Conservation (phyloP, 2,888 invertebrate genomes). For the Leptopilina drosophilae region DNA sequence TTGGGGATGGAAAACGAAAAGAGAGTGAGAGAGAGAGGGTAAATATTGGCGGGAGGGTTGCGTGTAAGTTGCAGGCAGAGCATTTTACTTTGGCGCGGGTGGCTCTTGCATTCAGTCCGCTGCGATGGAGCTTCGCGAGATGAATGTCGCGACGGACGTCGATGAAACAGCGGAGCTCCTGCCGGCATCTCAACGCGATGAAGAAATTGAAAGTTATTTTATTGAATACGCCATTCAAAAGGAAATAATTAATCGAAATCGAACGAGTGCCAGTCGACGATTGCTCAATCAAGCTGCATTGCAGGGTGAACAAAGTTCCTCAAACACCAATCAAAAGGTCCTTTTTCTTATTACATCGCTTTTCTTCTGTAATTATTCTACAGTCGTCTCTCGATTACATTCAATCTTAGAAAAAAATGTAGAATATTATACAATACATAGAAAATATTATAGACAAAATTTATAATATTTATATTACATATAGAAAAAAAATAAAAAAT, state of each 20-base stretch:
- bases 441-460: too few relatives aligned
- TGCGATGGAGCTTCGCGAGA: constrained; percentile 71
- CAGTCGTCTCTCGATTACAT: too few relatives aligned
- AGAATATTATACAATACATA: too few relatives aligned
- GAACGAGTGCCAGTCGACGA: constrained; percentile 69
- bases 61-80: constrained; percentile 23
- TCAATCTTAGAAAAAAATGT: too few relatives aligned
- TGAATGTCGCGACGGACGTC: constrained; percentile 63
- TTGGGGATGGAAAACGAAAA: too few relatives aligned
- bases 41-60: background rate
- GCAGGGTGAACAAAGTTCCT: constrained; percentile 59
- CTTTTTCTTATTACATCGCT: background rate
- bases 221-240: constrained; percentile 71
- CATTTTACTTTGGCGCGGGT: constrained; percentile 37
- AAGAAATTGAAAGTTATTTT: constrained; percentile 70
- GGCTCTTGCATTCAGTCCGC: constrained; percentile 46
- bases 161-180: constrained; percentile 70
- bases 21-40: background rate
- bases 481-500: too few relatives aligned
- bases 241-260: constrained; percentile 71
- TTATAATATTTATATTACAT: too few relatives aligned
- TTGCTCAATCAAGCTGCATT: constrained; percentile 68
- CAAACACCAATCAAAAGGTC: constrained; percentile 62
- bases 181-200: constrained; percentile 62
- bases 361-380: too few relatives aligned